phyloP scores from a whole-genome alignment of 2,113 vertebrate genomes.

The Saccopteryx leptura region DNA sequence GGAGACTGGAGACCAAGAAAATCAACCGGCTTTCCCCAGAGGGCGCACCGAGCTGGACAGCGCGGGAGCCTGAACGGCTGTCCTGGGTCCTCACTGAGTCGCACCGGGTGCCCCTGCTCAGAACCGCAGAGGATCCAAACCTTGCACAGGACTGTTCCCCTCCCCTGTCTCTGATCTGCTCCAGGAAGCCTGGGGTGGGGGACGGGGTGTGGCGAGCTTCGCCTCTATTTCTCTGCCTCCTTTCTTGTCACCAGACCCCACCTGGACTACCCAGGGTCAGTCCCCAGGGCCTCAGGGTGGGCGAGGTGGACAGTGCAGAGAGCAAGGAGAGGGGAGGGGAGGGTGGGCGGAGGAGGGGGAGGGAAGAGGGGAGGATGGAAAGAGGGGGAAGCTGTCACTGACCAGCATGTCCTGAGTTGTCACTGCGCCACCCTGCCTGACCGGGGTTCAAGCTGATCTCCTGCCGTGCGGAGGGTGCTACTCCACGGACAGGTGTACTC shows the following conservation, averaged over 20 bases:
- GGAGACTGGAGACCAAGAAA: not conserved
- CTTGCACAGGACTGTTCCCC: not conserved
- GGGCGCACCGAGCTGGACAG: no score
- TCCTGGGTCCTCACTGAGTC: not conserved
- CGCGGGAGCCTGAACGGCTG: no score
- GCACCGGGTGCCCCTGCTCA: not conserved
- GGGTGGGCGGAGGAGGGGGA: no score
- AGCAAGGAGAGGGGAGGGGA: no score
- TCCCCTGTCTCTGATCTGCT: no score
- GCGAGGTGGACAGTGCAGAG: no score
- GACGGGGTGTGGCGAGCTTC: fast-evolving
- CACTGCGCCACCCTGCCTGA: no score
- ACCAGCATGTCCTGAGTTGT: no score
- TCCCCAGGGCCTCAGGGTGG: fast-evolving
- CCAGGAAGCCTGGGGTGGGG: not conserved
- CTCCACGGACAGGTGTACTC: fast-evolving
- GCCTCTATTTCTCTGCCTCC: not conserved
- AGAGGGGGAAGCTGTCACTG: no score
- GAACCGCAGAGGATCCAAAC: not conserved
- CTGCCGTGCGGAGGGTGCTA: not conserved
- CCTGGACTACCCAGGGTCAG: no score
- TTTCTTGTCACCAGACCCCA: fast-evolving
- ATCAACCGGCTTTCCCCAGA: not conserved
- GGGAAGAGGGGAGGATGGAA: no score
- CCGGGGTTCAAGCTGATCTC: fast-evolving